These are phyloP conservation scores for Carlito syrichta DNA, from an alignment of 2,113 vertebrate species.

Conservation along the genomic window DNA sequence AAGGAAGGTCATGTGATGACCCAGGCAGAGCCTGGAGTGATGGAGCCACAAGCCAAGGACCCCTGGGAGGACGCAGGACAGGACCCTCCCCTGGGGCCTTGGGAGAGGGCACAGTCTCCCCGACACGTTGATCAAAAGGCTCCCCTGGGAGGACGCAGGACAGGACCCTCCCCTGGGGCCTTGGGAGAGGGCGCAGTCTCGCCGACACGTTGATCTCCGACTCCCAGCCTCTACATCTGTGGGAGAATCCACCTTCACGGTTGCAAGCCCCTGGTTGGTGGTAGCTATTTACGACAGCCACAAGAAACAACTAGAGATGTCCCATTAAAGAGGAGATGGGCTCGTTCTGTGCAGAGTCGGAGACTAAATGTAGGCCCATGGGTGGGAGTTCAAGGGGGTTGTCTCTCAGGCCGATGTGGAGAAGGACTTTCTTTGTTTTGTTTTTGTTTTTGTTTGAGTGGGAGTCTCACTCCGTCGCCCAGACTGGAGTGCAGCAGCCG, in stretches of 20 bases:
- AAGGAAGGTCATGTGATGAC: neutral
- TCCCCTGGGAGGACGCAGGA: too few relatives aligned
- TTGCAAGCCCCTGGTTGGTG: neutral
- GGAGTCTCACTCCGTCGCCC: too few relatives aligned
- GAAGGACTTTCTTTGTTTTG: too few relatives aligned
- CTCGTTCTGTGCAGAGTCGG: neutral
- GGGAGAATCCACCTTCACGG: neutral
- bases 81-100: rapidly evolving
- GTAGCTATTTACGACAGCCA: neutral
- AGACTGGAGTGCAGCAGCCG: too few relatives aligned
- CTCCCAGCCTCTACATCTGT: neutral
- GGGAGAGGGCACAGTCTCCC: rapidly evolving
- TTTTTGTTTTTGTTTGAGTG: too few relatives aligned
- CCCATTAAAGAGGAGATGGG: neutral
- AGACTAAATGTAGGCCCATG: neutral
- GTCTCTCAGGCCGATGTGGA: neutral
- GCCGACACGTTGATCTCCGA: neutral
- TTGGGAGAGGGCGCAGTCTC: rapidly evolving
- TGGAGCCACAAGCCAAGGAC: rapidly evolving
- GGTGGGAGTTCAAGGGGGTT: neutral
- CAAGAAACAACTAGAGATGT: neutral
- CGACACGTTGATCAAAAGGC: too few relatives aligned
- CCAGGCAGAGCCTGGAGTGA: neutral
- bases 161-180: rapidly evolving
- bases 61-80: too few relatives aligned